Evolutionary conservation across 37 sponge, comb jelly and placozoan genomes (phyloP), one percentile per base, ranked within the genome.

Genomic region (Hormiphora californensis): DNA sequence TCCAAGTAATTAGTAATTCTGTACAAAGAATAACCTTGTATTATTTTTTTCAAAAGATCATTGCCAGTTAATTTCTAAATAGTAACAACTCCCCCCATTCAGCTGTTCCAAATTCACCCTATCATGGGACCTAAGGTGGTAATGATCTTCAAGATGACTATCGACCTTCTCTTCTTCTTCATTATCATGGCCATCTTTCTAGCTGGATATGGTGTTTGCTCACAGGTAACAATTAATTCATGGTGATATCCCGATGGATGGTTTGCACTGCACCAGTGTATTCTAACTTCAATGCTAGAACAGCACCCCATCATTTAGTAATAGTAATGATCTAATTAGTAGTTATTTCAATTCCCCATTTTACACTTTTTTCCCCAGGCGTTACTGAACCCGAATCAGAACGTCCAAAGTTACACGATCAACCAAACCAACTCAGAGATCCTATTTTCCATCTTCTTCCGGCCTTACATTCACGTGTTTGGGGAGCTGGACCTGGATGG

Each of bases 161-260:
- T 73, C 25, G 81, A 73, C 25, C 49, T 73, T n/a, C 43, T 73
- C 81, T 73, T 73, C 81, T 73, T 73, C 46, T 44, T 73, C 81
- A 44, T 73, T 28, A 44, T 73, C 8, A 73, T 73, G 81, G 4
- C 43, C 12, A 40, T 73, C 25, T 73, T 73, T 30, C 22, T 73
- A 19, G 17, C 43, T 2, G 31, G 36, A 0, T 73, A 73, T 40
- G 81, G 81, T 3, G 81, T 73, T 32, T 39, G 81, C 35, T 44
- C 81, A 4, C 81, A 73, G 81, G 81, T 73, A 15, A 40, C 19
- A n/a, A n/a, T n/a, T n/a, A n/a, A n/a, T n/a, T n/a, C n/a, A n/a
- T n/a, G n/a, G n/a, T n/a, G n/a, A n/a, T n/a, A n/a, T n/a, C n/a
- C n/a, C n/a, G n/a, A n/a, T n/a, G n/a, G n/a, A n/a, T n/a, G n/a